Conservation (phyloP, 2,888 invertebrate genomes). For the Temnothorax ravouxi region DNA sequence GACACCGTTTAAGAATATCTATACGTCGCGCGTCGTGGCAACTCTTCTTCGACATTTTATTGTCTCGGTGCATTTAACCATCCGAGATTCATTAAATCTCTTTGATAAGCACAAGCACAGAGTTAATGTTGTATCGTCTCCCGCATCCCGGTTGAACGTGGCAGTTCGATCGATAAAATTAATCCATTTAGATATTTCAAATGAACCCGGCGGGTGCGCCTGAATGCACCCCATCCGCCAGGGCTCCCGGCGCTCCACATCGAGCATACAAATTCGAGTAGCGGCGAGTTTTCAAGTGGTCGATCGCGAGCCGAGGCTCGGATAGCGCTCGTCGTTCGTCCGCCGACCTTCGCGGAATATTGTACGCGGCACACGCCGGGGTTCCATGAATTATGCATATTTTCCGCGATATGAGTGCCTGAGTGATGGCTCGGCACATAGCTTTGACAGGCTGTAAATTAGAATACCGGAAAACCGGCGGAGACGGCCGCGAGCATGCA, state of each 20-base stretch:
- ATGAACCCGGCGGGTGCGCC: conserved; percentile 48
- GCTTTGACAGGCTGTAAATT: conserved; percentile 85
- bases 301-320: conserved; percentile 62
- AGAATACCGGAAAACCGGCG: conserved; percentile 78
- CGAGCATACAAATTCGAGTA: conserved; percentile 57
- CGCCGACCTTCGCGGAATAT: conserved; percentile 74
- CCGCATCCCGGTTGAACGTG: conserved; percentile 21
- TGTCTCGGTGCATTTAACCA: neutral
- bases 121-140: conserved; percentile 52
- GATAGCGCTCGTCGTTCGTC: conserved; percentile 66
- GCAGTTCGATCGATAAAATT: conserved; percentile 52
- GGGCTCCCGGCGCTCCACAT: conserved; percentile 54
- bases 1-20: neutral
- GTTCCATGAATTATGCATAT: conserved; percentile 84
- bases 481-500: conserved; percentile 51
- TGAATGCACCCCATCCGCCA: conserved; percentile 42
- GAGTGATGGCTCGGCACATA: conserved; percentile 83
- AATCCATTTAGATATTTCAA: conserved; percentile 59
- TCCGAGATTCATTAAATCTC: conserved; percentile 4
- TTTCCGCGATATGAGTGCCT: conserved; percentile 85
- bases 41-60: neutral
- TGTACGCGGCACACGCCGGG: conserved; percentile 68
- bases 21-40: neutral
- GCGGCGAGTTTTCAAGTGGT: conserved; percentile 72
- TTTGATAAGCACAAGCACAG: neutral